A percentile compares a stretch with the other conserved stretches of the same genome.
phyloP scores from a whole-genome alignment of 1,140 invertebrate genomes.

The Alviniconcha marisindica region DNA sequence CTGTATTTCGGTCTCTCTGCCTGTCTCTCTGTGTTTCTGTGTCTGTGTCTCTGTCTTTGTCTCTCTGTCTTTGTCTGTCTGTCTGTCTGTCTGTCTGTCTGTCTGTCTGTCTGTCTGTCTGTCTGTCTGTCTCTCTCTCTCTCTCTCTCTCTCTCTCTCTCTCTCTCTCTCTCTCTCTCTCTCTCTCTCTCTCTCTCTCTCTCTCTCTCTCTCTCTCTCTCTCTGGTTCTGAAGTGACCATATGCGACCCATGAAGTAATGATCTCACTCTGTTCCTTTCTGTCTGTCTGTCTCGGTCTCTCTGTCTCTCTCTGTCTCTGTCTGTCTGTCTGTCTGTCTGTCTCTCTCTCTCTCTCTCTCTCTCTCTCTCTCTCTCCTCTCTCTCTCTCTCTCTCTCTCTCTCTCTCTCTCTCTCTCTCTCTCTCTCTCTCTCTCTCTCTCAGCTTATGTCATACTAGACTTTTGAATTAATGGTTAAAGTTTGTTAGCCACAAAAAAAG shows the following conservation, averaged over 20 bases:
- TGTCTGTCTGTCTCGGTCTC: no score
- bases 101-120: neutral
- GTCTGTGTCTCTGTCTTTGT: neutral
- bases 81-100: neutral
- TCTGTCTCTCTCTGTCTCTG: no score
- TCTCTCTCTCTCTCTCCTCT: neutral
- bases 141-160: neutral
- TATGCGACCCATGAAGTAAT: no score
- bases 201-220: neutral
- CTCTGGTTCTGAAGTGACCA: no score
- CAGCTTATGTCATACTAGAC: no score
- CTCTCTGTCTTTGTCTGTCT: neutral
- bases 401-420: no score
- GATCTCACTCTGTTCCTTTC: no score
- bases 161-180: neutral
- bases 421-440: no score
- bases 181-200: neutral
- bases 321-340: no score
- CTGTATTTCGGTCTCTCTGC: neutral
- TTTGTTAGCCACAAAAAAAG: no score
- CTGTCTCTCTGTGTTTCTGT: neutral
- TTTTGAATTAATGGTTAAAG: no score
- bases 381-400: neutral
- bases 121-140: neutral
- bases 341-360: neutral